These are phyloP conservation scores for Plebejus melissa DNA, from an alignment of 2,888 invertebrate species.

Conservation along the genomic window DNA sequence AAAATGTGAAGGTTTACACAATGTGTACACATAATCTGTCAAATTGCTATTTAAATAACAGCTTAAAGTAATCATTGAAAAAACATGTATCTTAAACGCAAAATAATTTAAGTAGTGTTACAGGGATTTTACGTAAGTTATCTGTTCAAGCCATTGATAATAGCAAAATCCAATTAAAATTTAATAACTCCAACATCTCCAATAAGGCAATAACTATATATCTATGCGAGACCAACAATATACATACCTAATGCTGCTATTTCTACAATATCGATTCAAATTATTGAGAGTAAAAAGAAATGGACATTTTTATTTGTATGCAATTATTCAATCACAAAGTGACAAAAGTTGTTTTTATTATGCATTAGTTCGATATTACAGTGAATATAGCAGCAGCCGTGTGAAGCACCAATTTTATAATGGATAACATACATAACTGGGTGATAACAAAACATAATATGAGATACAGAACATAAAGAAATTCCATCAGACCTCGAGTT, in stretches of 20 bases:
- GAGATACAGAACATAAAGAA: slow-evolving; percentile 13
- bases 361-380: background rate
- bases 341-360: background rate
- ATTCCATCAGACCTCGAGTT: slow-evolving; percentile 18
- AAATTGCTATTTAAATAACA: no score
- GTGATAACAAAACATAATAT: background rate
- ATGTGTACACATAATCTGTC: no score
- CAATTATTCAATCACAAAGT: background rate
- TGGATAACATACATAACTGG: slow-evolving; percentile 5
- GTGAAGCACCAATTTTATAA: background rate
- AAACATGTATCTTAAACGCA: background rate
- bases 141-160: background rate
- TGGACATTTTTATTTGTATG: background rate
- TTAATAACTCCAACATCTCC: background rate
- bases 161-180: slow-evolving; percentile 3
- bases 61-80: no score
- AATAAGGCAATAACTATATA: background rate
- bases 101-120: background rate
- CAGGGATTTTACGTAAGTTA: background rate
- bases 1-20: no score
- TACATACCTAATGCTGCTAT: background rate
- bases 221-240: background rate
- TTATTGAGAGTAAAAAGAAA: background rate
- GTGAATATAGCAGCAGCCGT: background rate
- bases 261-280: background rate